Percentiles rank a stretch among this genome's conserved stretches.
Evolutionary conservation across 2,888 invertebrate species (phyloP).

Genomic region (Meghimatium bilineatum): DNA sequence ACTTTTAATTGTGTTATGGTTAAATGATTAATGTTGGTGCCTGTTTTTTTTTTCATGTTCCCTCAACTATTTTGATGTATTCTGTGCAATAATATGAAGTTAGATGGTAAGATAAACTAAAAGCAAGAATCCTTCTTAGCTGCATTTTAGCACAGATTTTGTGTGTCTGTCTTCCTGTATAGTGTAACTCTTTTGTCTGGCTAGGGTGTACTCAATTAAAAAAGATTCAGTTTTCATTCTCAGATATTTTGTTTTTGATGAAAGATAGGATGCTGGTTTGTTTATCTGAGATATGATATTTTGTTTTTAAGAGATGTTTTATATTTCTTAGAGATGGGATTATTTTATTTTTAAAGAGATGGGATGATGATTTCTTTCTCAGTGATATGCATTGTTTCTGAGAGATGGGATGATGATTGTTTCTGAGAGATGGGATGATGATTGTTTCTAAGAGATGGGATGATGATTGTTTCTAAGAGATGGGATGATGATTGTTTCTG

Average conservation of each 20-base stretch:
- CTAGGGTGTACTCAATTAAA: slow-evolving; percentile 15
- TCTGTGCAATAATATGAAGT: slow-evolving; percentile 23
- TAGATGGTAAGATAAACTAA: neutral
- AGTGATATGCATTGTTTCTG: too few species aligned
- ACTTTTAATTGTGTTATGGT: neutral
- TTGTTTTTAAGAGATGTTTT: too few species aligned
- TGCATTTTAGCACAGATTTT: neutral
- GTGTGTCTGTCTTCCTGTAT: slow-evolving; percentile 8
- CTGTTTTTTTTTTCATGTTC: neutral
- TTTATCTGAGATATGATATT: too few species aligned
- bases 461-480: too few species aligned
- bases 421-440: too few species aligned
- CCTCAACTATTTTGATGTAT: neutral
- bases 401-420: too few species aligned
- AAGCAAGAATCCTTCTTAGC: neutral
- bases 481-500: too few species aligned
- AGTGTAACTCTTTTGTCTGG: slow-evolving; percentile 26
- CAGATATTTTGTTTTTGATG: neutral
- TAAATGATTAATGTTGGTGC: neutral
- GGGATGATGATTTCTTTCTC: too few species aligned
- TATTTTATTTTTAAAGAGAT: too few species aligned
- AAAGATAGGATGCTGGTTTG: neutral
- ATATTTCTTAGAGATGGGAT: too few species aligned
- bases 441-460: too few species aligned
- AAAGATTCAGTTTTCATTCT: slow-evolving; percentile 21